These are phyloP conservation scores for Synergus itoensis DNA, from an alignment of 2,888 invertebrate genomes.

Conservation along the genomic window DNA sequence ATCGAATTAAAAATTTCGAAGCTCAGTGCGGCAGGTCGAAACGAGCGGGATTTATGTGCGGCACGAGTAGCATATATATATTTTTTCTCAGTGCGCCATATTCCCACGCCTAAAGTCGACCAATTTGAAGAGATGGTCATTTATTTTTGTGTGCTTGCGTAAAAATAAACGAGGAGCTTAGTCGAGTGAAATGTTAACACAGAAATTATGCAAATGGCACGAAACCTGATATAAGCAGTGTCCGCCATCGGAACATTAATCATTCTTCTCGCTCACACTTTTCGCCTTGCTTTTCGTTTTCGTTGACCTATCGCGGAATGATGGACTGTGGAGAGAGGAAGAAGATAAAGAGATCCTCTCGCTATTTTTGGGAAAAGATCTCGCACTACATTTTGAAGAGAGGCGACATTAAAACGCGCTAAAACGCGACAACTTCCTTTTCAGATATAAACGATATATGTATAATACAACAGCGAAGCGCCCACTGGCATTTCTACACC, in stretches of 20 bases:
- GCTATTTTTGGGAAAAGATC: conserved; percentile 18
- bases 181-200: conserved; percentile 72
- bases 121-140: conserved; percentile 16
- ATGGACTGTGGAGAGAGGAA: neutral
- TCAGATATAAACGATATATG: conserved; percentile 13
- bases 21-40: conserved; percentile 25
- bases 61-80: conserved; percentile 35
- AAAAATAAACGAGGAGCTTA: conserved; percentile 40
- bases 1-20: conserved; percentile 29
- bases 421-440: conserved; percentile 18
- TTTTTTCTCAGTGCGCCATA: conserved; percentile 24
- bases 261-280: conserved; percentile 59
- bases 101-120: conserved; percentile 38
- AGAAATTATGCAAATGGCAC: conserved; percentile 71
- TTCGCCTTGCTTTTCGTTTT: conserved; percentile 37
- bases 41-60: conserved; percentile 33
- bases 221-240: conserved; percentile 51
- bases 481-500: conserved; percentile 40
- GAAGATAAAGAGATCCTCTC: neutral
- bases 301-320: neutral
- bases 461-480: neutral
- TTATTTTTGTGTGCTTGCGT: conserved; percentile 33
- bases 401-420: conserved; percentile 7
- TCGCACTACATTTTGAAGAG: conserved; percentile 12
- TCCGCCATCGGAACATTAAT: conserved; percentile 66